Conservation (phyloP, 2,113 vertebrate genomes). For the Sebastes fasciatus region DNA sequence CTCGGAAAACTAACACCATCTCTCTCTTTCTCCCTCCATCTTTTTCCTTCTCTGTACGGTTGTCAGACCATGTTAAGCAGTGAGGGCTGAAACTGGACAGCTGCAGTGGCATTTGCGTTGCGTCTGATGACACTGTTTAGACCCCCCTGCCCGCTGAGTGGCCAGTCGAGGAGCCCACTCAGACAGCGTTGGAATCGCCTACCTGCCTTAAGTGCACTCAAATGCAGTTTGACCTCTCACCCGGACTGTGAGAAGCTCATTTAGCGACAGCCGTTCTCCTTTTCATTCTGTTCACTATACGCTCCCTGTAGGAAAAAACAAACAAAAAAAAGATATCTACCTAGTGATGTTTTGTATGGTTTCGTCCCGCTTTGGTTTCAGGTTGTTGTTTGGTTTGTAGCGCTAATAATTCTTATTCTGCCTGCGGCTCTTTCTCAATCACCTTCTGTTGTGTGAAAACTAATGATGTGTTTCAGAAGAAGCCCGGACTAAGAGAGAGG, state of each 20-base stretch:
- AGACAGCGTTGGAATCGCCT: conserved; percentile 72
- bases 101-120: conserved; percentile 48
- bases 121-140: conserved; percentile 38
- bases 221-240: conserved; percentile 79
- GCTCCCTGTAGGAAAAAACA: conserved; percentile 36
- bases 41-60: conserved; percentile 49
- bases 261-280: conserved; percentile 47
- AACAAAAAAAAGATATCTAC: conserved; percentile 63
- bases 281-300: conserved; percentile 57
- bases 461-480: conserved; percentile 54
- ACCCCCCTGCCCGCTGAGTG: conserved; percentile 19
- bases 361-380: conserved; percentile 77
- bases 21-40: conserved; percentile 27
- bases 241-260: conserved; percentile 68
- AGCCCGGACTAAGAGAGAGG: conserved; percentile 41
- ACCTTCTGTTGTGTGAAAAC: conserved; percentile 64
- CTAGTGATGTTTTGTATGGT: conserved; percentile 75
- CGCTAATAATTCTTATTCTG: conserved; percentile 70
- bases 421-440: conserved; percentile 71
- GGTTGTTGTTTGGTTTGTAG: conserved; percentile 71
- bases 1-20: conserved; percentile 28
- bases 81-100: conserved; percentile 68
- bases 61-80: conserved; percentile 63
- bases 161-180: conserved; percentile 53
- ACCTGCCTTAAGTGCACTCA: conserved; percentile 84